phyloP scores from a whole-genome alignment of 2,888 invertebrate genomes.

The Pammene fasciana region DNA sequence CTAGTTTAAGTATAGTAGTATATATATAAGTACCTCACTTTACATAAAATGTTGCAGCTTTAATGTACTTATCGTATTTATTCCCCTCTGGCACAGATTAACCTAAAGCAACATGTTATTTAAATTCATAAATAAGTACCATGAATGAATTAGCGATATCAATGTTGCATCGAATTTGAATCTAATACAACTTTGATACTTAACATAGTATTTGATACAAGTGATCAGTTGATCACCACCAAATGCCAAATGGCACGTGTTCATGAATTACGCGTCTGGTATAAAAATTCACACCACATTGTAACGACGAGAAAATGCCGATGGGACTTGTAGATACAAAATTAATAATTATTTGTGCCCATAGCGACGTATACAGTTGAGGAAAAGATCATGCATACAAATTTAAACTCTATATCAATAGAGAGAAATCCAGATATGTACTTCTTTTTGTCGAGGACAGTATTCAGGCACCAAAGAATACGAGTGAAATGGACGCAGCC shows the following conservation, averaged over 20 bases:
- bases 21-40: too few species aligned
- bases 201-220: not conserved
- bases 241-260: constrained; percentile 5
- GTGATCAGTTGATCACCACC: not conserved
- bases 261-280: not conserved
- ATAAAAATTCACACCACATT: not conserved
- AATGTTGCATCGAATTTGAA: constrained; percentile 12
- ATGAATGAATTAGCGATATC: constrained; percentile 18
- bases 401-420: not conserved
- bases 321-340: not conserved
- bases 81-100: not conserved
- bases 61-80: not conserved
- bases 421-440: not conserved
- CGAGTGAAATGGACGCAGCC: constrained; percentile 53
- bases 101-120: not conserved
- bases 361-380: not conserved
- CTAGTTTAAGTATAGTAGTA: too few species aligned
- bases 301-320: not conserved
- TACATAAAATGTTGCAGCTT: not conserved
- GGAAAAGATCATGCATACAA: not conserved
- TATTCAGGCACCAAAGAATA: constrained; percentile 19
- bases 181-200: constrained; percentile 9
- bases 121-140: not conserved
- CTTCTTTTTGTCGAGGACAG: not conserved
- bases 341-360: not conserved